A percentile compares a stretch with the other conserved stretches of the same genome.
These are phyloP conservation scores for Drosophila rellima DNA, from an alignment of 2,888 invertebrate genomes.

Conservation along the genomic window DNA sequence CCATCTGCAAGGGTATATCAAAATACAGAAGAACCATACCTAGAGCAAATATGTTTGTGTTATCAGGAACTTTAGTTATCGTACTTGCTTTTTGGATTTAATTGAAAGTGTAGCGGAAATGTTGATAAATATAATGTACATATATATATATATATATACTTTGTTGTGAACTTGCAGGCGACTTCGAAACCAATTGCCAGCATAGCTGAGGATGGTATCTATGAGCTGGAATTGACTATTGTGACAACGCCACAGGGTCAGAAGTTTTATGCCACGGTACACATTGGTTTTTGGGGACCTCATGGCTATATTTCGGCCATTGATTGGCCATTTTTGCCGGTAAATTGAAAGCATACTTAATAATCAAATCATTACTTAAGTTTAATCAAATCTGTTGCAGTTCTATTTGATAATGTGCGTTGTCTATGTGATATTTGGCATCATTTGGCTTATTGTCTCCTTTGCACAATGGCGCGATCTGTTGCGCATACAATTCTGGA, in stretches of 20 bases:
- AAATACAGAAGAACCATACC: constrained; percentile 4
- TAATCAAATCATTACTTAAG: not conserved
- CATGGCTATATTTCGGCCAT: constrained; percentile 95
- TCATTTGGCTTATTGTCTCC: constrained; percentile 93
- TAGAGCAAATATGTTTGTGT: constrained; percentile 23
- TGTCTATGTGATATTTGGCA: constrained; percentile 93
- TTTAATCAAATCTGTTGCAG: constrained; percentile 84
- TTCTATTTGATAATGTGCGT: constrained; percentile 97
- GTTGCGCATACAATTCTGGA: constrained; percentile 97
- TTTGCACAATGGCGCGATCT: constrained; percentile 96
- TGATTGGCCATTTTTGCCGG: constrained; percentile 94
- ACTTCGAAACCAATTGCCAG: constrained; percentile 87
- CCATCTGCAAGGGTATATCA: not conserved
- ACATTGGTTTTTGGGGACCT: constrained; percentile 91
- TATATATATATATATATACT: not conserved
- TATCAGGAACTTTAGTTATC: constrained; percentile 54
- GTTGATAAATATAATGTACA: not conserved
- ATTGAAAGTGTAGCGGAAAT: constrained; percentile 1
- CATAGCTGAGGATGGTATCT: constrained; percentile 90
- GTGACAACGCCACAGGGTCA: constrained; percentile 79
- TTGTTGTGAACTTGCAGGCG: constrained; percentile 58
- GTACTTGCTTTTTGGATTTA: constrained; percentile 9
- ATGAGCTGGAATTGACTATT: constrained; percentile 88
- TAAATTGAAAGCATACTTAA: constrained; percentile 83
- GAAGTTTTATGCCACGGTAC: constrained; percentile 88